phyloP scores from a whole-genome alignment of 2,113 vertebrate species.

The Sclerurus mexicanus region DNA sequence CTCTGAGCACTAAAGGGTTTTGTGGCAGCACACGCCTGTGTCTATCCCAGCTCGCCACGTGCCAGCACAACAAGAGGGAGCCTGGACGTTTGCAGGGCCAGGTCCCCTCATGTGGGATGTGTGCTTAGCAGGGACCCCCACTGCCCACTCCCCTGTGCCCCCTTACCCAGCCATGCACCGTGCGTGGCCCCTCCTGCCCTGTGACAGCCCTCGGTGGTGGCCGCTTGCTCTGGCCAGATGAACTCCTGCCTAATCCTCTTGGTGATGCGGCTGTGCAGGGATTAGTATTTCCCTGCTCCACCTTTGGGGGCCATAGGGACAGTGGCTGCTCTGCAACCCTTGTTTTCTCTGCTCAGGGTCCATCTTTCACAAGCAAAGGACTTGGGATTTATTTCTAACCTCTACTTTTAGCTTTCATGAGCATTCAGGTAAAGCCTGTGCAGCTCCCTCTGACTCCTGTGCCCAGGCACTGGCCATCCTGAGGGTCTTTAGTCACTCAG shows the following conservation, averaged over 20 bases:
- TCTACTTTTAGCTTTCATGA: background rate
- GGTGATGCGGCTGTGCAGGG: background rate
- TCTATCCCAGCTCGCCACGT: accelerated
- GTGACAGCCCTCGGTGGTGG: background rate
- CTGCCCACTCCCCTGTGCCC: background rate
- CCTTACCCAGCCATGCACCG: background rate
- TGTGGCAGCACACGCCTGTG: accelerated
- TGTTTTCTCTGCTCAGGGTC: background rate
- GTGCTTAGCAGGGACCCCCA: accelerated
- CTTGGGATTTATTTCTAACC: background rate
- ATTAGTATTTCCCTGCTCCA: background rate
- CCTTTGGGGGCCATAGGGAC: background rate
- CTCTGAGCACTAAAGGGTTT: accelerated
- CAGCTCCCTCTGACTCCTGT: background rate
- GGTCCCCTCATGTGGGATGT: accelerated
- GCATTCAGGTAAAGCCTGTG: background rate
- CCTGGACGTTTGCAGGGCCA: accelerated
- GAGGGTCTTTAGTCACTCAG: background rate
- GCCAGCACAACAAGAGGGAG: background rate
- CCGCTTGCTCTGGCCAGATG: background rate
- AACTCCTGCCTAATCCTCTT: constrained; percentile 32
- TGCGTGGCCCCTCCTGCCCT: background rate
- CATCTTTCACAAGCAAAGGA: background rate
- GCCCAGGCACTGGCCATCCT: background rate
- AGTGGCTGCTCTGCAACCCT: background rate